These are phyloP conservation scores for Apodemia mormo DNA, from an alignment of 2,888 invertebrate genomes.

Conservation along the genomic window DNA sequence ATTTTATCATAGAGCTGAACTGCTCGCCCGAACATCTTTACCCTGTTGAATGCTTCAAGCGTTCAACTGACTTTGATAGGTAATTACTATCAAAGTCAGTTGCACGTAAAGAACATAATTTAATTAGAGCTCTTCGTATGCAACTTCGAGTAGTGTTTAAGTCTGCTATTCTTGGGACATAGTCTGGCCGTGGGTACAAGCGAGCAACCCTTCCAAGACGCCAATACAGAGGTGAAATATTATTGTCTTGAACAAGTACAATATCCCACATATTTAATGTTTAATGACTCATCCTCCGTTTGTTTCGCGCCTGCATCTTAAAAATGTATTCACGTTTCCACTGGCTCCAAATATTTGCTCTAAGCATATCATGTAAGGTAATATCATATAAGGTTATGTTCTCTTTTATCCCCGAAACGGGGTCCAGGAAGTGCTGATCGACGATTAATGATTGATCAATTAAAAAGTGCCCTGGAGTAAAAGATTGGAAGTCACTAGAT, in stretches of 20 bases:
- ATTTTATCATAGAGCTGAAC: too few species aligned
- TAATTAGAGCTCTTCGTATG: slow-evolving; percentile 21
- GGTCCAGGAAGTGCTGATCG: slow-evolving; percentile 23
- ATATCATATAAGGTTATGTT: slow-evolving; percentile 3
- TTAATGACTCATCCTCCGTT: slow-evolving; percentile 3
- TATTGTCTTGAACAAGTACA: slow-evolving; percentile 23
- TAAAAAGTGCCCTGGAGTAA: slow-evolving; percentile 32
- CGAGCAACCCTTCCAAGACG: slow-evolving; percentile 25
- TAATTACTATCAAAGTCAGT: not conserved
- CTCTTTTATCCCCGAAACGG: not conserved
- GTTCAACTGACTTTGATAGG: not conserved
- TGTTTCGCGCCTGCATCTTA: slow-evolving; percentile 10
- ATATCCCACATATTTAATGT: slow-evolving; percentile 8
- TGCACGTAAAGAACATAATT: slow-evolving; percentile 17
- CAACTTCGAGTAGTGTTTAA: slow-evolving; percentile 21
- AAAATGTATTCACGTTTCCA: slow-evolving; percentile 28
- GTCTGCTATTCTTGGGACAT: slow-evolving; percentile 27
- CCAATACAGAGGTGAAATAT: slow-evolving; percentile 22
- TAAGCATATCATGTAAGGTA: not conserved
- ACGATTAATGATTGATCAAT: slow-evolving; percentile 28
- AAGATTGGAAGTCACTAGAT: slow-evolving; percentile 25
- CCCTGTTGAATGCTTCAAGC: slow-evolving; percentile 2
- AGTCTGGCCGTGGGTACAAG: slow-evolving; percentile 26
- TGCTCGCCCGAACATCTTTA: too few species aligned
- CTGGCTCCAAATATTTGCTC: slow-evolving; percentile 25